Conservation (phyloP, 2,113 vertebrate genomes). For the Aspidoscelis tigris region DNA sequence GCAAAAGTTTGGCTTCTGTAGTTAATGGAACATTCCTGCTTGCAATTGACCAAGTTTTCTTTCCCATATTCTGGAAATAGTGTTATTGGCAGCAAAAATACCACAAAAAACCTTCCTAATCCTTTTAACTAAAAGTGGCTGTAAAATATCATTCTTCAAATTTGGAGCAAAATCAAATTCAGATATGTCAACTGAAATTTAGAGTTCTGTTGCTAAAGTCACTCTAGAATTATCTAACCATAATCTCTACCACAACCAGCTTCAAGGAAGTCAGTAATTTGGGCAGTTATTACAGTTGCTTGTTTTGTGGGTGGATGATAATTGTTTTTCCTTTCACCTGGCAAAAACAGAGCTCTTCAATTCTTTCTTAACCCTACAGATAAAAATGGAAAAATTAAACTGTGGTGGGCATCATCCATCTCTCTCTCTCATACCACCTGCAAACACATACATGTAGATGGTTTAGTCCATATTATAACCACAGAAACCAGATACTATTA, state of each 20-base stretch:
- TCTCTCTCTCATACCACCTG: no score
- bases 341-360: neutral
- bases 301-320: neutral
- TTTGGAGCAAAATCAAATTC: neutral
- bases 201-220: neutral
- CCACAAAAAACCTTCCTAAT: neutral
- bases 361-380: no score
- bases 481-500: no score
- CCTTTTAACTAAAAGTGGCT: neutral
- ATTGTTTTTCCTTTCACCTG: neutral
- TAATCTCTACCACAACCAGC: neutral
- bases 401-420: no score
- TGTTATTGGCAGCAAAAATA: conserved; percentile 12
- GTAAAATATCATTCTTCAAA: neutral
- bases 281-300: neutral
- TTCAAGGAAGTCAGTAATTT: neutral
- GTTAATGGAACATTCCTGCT: conserved; percentile 13
- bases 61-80: neutral
- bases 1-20: neutral
- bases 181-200: neutral
- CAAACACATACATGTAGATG: no score
- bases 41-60: neutral
- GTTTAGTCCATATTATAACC: no score
- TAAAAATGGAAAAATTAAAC: no score
- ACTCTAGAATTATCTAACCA: neutral